Conservation (phyloP, 2,797 vertebrate genomes). For the Agapornis canus region DNA sequence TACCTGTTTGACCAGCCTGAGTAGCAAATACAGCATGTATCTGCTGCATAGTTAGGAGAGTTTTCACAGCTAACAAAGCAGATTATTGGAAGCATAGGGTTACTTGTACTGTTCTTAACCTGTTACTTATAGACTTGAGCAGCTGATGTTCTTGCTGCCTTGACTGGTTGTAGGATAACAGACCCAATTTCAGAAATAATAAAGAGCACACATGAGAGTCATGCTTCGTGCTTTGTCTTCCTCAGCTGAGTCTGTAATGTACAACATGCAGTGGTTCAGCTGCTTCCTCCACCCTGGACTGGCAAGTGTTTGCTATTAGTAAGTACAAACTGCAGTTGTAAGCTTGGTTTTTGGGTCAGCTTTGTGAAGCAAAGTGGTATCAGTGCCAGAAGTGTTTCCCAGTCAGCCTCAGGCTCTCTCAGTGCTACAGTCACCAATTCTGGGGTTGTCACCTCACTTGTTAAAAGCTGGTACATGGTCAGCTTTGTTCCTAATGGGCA, state of each 20-base stretch:
- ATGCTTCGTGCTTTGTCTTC: not conserved
- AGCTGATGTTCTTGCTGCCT: not conserved
- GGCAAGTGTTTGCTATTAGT: not conserved
- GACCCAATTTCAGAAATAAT: not conserved
- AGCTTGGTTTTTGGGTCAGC: too few relatives aligned
- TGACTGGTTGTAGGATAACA: not conserved
- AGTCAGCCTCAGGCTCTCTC: not conserved
- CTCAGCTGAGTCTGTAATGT: not conserved
- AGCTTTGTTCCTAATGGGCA: not conserved
- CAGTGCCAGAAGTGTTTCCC: not conserved
- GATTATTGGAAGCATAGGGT: fast-evolving
- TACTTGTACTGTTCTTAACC: not conserved
- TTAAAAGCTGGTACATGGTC: not conserved
- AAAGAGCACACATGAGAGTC: not conserved
- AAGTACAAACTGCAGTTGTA: not conserved
- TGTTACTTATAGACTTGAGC: not conserved
- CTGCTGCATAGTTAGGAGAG: fast-evolving
- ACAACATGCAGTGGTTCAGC: not conserved
- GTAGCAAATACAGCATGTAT: fast-evolving
- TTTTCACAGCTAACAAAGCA: not conserved
- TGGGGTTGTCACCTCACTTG: not conserved
- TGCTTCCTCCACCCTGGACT: not conserved
- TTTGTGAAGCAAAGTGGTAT: not conserved
- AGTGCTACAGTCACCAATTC: not conserved
- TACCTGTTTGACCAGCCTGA: not conserved